Percentiles rank a stretch among this genome's conserved stretches.
These are phyloP conservation scores for Amphipyra tragopoginis DNA, from an alignment of 2,888 invertebrate genomes.

Conservation along the genomic window DNA sequence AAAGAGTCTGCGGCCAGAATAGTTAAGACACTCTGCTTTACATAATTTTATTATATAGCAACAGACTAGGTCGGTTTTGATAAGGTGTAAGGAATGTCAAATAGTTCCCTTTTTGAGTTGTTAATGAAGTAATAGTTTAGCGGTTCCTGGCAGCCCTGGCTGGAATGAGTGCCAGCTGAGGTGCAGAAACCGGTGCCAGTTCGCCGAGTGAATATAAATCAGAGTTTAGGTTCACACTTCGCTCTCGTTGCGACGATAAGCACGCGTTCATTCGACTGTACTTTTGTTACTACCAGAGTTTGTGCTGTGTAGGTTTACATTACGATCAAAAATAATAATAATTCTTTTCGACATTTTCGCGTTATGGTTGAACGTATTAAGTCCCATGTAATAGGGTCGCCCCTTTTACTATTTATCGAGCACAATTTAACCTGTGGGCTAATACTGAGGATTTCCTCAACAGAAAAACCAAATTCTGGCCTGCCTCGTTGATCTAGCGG, in stretches of 20 bases:
- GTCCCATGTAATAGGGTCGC: too few relatives aligned
- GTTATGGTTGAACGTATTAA: too few relatives aligned
- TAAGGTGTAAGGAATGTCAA: conserved; percentile 26
- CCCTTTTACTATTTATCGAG: too few relatives aligned
- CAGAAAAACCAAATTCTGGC: too few relatives aligned
- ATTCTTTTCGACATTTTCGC: too few relatives aligned
- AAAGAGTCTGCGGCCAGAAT: too few relatives aligned
- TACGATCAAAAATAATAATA: too few relatives aligned
- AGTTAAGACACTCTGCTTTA: too few relatives aligned
- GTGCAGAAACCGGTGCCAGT: conserved; percentile 63
- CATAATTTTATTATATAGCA: too few relatives aligned
- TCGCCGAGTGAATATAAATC: conserved; percentile 73
- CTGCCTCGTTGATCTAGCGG: too few relatives aligned
- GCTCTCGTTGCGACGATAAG: conserved; percentile 66
- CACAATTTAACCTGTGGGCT: too few relatives aligned
- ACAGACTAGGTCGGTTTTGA: not conserved
- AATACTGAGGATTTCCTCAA: too few relatives aligned
- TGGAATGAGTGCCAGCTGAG: conserved; percentile 57
- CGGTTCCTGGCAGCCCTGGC: conserved; percentile 58
- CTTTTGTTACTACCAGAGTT: conserved; percentile 48
- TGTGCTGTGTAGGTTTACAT: conserved; percentile 14
- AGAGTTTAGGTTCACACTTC: conserved; percentile 68
- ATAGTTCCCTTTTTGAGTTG: conserved; percentile 19
- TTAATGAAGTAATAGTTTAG: conserved; percentile 38
- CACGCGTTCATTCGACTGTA: conserved; percentile 63